A percentile compares a stretch with the other conserved stretches of the same genome.
Evolutionary conservation across 1,140 invertebrate genomes (phyloP).

Genomic region (Heliconius hermathena): DNA sequence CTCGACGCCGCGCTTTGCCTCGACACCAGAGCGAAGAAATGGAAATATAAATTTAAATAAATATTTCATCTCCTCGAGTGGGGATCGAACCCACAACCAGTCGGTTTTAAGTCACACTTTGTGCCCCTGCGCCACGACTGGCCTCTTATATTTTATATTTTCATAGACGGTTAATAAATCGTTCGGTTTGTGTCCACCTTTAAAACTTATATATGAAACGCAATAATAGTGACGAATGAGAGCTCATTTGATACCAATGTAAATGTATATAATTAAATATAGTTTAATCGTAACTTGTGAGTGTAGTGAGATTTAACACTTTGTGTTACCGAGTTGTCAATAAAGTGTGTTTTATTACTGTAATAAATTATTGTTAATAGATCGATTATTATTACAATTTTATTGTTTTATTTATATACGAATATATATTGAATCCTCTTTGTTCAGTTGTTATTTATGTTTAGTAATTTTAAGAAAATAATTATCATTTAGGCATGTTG

Average conservation of each 20-base stretch:
- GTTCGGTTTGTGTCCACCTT: conserved; percentile 20
- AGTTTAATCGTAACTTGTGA: conserved; percentile 54
- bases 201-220: conserved; percentile 18
- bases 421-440: neutral
- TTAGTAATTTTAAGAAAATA: neutral
- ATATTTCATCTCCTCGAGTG: no score
- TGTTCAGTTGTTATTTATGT: neutral
- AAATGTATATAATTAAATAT: conserved; percentile 57
- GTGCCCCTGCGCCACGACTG: no score
- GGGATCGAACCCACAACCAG: no score
- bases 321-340: conserved; percentile 63
- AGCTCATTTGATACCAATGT: conserved; percentile 59
- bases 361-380: conserved; percentile 81
- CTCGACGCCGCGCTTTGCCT: no score
- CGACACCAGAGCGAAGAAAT: no score
- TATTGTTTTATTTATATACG: conserved; percentile 50
- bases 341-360: conserved; percentile 72
- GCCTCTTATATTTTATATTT: neutral
- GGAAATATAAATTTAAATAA: no score
- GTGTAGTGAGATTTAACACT: conserved; percentile 58
- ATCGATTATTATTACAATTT: conserved; percentile 69
- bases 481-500: no score
- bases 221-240: conserved; percentile 45
- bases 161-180: neutral
- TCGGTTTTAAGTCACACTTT: no score